Conservation (phyloP, 1,140 invertebrate genomes). For the Drosophila burlai region DNA sequence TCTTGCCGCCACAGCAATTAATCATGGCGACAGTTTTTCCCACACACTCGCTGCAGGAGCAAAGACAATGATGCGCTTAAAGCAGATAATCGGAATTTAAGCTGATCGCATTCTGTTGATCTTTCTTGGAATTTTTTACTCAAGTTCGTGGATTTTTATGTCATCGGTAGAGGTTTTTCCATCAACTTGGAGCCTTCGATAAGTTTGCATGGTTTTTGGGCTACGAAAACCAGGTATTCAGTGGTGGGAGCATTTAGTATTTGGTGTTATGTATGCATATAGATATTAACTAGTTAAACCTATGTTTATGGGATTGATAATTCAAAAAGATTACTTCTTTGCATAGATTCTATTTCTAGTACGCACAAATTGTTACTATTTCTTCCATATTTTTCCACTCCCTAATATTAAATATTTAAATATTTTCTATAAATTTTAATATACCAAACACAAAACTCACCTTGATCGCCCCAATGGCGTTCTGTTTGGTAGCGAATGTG, state of each 20-base stretch:
- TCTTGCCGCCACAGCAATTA: slow-evolving; percentile 80
- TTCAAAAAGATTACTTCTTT: background rate
- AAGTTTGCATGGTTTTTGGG: background rate
- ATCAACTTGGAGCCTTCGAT: too few relatives aligned
- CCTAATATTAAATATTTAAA: background rate
- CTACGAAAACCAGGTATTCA: background rate
- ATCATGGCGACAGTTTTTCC: slow-evolving; percentile 82
- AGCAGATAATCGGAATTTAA: slow-evolving; percentile 46
- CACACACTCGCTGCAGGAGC: slow-evolving; percentile 34
- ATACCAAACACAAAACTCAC: slow-evolving; percentile 67
- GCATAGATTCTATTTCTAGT: background rate
- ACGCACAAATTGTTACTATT: too few relatives aligned
- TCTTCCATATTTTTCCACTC: background rate
- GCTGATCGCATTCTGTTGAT: slow-evolving; percentile 3
- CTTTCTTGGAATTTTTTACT: background rate
- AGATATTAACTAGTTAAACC: too few relatives aligned
- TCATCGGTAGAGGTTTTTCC: too few relatives aligned
- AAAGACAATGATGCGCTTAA: slow-evolving; percentile 50
- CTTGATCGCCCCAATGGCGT: slow-evolving; percentile 98
- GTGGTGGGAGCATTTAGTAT: background rate
- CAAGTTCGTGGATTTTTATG: background rate
- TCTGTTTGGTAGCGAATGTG: slow-evolving; percentile 98
- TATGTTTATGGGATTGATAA: too few relatives aligned
- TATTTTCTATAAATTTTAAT: background rate
- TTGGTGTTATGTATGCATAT: too few relatives aligned